phyloP scores from a whole-genome alignment of 1,140 invertebrate genomes.

The Brachionus paranguensis region DNA sequence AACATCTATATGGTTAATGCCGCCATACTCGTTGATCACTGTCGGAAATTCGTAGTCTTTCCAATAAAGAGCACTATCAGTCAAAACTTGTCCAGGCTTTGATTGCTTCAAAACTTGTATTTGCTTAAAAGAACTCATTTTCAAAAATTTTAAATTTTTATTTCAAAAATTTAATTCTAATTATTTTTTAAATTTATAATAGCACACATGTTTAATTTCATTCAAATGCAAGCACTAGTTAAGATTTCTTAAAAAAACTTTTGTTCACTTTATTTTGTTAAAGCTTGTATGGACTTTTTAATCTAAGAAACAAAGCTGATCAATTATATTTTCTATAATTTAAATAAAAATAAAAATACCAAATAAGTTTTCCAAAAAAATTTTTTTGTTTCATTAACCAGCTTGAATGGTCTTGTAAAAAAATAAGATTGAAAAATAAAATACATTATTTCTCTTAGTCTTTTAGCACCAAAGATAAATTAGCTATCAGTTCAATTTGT shows the following conservation, averaged over 20 bases:
- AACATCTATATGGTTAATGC: slow-evolving; percentile 82
- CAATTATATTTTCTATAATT: too few relatives aligned
- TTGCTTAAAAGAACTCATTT: slow-evolving; percentile 28
- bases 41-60: slow-evolving; percentile 72
- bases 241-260: not conserved
- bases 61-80: slow-evolving; percentile 74
- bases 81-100: slow-evolving; percentile 55
- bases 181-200: slow-evolving; percentile 3
- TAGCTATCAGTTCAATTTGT: too few relatives aligned
- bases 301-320: not conserved
- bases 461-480: too few relatives aligned
- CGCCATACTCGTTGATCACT: slow-evolving; percentile 81
- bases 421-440: too few relatives aligned
- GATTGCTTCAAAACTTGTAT: slow-evolving; percentile 41
- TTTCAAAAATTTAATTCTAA: not conserved
- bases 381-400: too few relatives aligned
- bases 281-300: not conserved
- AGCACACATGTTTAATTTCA: not conserved
- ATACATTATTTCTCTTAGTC: too few relatives aligned
- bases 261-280: slow-evolving; percentile 12
- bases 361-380: too few relatives aligned
- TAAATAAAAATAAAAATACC: too few relatives aligned
- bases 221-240: not conserved
- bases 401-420: too few relatives aligned
- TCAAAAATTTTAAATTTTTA: not conserved